Evolutionary conservation across 2,113 vertebrate genomes (phyloP), one percentile per base, ranked within the genome.

Genomic region (Elachura formosa): DNA sequence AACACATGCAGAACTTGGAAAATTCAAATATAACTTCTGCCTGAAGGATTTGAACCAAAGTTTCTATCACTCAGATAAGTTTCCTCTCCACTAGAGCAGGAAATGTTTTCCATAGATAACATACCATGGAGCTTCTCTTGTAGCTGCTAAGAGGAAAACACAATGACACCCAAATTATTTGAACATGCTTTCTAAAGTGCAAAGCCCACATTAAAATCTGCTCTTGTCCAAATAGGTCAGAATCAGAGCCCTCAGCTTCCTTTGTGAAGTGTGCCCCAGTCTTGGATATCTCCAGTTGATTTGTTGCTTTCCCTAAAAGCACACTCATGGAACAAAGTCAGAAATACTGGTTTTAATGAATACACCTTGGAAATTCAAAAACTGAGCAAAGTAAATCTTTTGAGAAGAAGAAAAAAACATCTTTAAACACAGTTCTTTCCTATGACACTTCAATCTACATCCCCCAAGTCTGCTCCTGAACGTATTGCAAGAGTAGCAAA

Each of bases 101-200:
- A 56, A 90, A 40, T 34, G 46, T 10, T 77, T 82, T 34, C 55
- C 31, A 74, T 2, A 43, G 26, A 24, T 34, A 43, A 18, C 33
- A 72, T 64, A 33, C 20, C 73, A 63, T 71, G 45, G 55, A 80
- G 8, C 5, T 80, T 23, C 62, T 84, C 40, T 88, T 41, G 36
- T 5, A 84, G 24, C 34, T 79, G 13, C 7, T 31, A 18, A 84
- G 68, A 69, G 24, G 46, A 84, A 88, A 58, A 20, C 26, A 58
- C 0, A 0, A 33, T 3, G 14, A 6, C 10, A 38, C 2, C 5
- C 34, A 64, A 40, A 46, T 26, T 12, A 51, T 69, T 63, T 73
- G 61, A 19, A 49, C 19, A 41, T 3, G 33, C 55, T 87, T 59
- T 78, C 33, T 29, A 17, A 86, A 59, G 55, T 40, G 36, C 40